Conservation (phyloP, 1,140 invertebrate species). For the Marisa cornuarietis region DNA sequence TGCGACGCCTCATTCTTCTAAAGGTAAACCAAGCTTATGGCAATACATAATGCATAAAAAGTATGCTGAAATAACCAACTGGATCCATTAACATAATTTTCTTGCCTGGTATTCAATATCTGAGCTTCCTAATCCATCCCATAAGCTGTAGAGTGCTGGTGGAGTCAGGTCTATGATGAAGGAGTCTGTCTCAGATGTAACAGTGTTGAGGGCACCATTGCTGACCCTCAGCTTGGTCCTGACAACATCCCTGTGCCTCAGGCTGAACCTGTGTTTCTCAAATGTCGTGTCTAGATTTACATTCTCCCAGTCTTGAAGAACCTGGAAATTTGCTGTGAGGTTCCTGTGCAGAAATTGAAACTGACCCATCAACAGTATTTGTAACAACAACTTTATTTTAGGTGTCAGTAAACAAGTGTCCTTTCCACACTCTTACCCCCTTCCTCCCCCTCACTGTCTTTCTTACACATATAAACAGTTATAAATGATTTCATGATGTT, state of each 20-base stretch:
- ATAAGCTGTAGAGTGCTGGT: conserved; percentile 32
- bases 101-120: neutral
- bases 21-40: too few species aligned
- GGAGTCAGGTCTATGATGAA: conserved; percentile 47
- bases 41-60: too few species aligned
- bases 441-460: too few species aligned
- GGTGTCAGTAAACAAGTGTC: too few species aligned
- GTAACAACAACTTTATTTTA: too few species aligned
- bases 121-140: conserved; percentile 31
- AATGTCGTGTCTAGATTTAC: conserved; percentile 21
- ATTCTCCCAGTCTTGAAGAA: conserved; percentile 31
- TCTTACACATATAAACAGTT: too few species aligned
- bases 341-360: conserved; percentile 20
- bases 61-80: neutral
- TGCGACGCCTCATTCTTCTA: too few species aligned
- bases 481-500: too few species aligned
- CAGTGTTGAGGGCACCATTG: conserved; percentile 41
- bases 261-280: conserved; percentile 40
- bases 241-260: conserved; percentile 41
- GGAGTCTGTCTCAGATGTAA: conserved; percentile 30
- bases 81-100: conserved; percentile 24
- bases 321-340: conserved; percentile 14
- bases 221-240: conserved; percentile 31
- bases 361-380: too few species aligned
- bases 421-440: too few species aligned